phyloP scores from a whole-genome alignment of 2,113 vertebrate genomes.

The Desmodus rotundus region DNA sequence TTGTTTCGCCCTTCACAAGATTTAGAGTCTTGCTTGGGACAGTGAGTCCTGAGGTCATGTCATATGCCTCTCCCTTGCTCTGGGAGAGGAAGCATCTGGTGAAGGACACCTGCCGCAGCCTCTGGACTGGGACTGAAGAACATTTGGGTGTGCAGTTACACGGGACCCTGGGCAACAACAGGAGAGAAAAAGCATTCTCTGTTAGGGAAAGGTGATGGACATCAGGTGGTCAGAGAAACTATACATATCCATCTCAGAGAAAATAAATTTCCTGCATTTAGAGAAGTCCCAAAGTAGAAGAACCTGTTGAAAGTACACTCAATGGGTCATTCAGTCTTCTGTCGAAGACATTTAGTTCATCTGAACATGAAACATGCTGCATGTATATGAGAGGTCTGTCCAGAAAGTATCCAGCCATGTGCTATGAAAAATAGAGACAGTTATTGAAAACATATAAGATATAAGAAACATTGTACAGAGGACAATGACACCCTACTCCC shows the following conservation, averaged over 20 bases:
- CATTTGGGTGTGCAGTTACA: no score
- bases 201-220: background rate
- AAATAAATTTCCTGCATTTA: background rate
- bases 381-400: no score
- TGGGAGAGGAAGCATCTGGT: background rate
- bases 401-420: no score
- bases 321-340: background rate
- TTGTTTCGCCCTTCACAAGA: background rate
- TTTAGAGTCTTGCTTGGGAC: background rate
- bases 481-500: no score
- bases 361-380: background rate
- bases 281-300: background rate
- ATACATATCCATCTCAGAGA: background rate
- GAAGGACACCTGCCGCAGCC: background rate
- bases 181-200: background rate
- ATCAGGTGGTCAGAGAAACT: background rate
- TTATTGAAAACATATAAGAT: no score
- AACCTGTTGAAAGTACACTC: background rate
- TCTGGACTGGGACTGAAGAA: background rate
- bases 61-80: background rate
- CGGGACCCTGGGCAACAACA: background rate
- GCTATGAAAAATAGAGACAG: no score
- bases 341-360: background rate
- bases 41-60: rapidly evolving
- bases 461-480: no score